Percentiles rank a stretch among this genome's conserved stretches.
These are phyloP conservation scores for Clinocottus analis DNA, from an alignment of 2,113 vertebrate species.

Conservation along the genomic window DNA sequence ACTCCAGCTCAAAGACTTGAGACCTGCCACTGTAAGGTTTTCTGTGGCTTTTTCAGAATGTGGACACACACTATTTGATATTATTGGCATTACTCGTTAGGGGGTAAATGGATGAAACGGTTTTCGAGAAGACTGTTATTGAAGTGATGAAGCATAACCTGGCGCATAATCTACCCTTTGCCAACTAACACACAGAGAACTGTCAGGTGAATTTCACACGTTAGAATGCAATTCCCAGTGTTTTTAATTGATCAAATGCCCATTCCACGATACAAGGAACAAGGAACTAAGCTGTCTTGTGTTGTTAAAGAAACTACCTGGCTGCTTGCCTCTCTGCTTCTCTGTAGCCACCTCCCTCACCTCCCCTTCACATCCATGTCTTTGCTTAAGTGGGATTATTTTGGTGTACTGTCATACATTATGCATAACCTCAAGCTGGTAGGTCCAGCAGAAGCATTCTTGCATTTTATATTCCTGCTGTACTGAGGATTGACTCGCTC, in stretches of 20 bases:
- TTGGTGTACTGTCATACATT: slow-evolving; percentile 31
- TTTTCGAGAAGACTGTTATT: neutral
- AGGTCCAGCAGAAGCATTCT: slow-evolving; percentile 20
- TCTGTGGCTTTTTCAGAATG: neutral
- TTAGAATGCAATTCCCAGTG: neutral
- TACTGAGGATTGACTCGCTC: slow-evolving; percentile 3
- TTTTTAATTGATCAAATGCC: neutral
- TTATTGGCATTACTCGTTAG: neutral
- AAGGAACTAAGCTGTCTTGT: neutral
- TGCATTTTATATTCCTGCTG: slow-evolving; percentile 21
- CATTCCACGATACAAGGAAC: neutral
- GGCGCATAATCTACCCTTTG: neutral
- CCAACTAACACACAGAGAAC: neutral
- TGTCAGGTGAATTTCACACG: neutral
- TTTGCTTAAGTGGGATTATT: slow-evolving; percentile 22
- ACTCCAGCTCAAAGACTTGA: too few species aligned
- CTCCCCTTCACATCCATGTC: neutral
- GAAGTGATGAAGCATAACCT: neutral
- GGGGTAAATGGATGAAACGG: neutral
- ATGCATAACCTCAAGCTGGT: slow-evolving; percentile 20
- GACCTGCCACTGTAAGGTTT: neutral
- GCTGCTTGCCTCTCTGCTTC: neutral
- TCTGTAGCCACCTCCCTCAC: neutral
- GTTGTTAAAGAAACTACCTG: neutral
- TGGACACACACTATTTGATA: neutral